These are phyloP conservation scores for Amphiprion ocellaris DNA, from an alignment of 2,113 vertebrate genomes.

Conservation along the genomic window DNA sequence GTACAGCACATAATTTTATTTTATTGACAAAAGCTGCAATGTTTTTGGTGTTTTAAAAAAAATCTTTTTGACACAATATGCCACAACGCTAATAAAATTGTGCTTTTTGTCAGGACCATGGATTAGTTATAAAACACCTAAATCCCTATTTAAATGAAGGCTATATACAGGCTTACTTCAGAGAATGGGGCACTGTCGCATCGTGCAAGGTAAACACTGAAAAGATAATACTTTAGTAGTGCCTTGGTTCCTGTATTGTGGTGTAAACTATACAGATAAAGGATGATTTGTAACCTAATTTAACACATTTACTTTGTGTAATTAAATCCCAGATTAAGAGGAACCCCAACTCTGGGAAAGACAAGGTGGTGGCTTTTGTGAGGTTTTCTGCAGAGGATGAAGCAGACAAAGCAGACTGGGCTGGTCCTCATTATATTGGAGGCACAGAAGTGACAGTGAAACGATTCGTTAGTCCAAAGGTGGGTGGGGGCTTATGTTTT, in stretches of 20 bases:
- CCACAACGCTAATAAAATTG: not conserved
- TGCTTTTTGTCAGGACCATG: constrained; percentile 66
- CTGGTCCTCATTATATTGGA: constrained; percentile 61
- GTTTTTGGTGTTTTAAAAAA: not conserved
- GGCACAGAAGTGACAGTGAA: constrained; percentile 56
- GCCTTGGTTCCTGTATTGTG: not conserved
- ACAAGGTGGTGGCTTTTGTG: constrained; percentile 56
- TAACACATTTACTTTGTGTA: not conserved
- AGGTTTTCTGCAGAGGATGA: constrained; percentile 64
- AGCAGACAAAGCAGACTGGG: constrained; percentile 65
- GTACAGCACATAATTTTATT: not conserved
- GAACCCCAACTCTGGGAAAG: not conserved
- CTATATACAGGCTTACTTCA: constrained; percentile 64
- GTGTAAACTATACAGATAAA: too few species aligned
- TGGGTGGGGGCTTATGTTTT: constrained; percentile 4
- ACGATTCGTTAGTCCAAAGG: constrained; percentile 70
- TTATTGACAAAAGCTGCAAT: not conserved
- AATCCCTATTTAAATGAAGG: constrained; percentile 63
- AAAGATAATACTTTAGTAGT: not conserved
- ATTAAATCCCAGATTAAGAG: constrained; percentile 59
- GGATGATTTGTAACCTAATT: not conserved
- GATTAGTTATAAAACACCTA: constrained; percentile 60
- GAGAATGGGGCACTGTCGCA: constrained; percentile 64
- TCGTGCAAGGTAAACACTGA: constrained; percentile 58
- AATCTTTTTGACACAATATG: not conserved